These are phyloP conservation scores for Oedothorax gibbosus DNA, from an alignment of 1,140 invertebrate species.

Conservation along the genomic window DNA sequence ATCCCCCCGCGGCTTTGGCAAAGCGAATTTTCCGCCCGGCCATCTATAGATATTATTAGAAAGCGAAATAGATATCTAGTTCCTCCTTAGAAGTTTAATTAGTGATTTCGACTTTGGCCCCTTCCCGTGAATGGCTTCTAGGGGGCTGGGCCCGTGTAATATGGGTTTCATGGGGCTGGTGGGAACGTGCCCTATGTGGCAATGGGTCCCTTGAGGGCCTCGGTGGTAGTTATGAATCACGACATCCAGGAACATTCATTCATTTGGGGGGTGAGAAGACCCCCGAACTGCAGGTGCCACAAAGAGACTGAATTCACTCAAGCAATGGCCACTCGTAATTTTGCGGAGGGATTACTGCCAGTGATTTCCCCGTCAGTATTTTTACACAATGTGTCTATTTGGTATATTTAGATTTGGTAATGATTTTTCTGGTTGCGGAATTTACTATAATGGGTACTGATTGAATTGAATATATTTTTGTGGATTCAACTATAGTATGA, in stretches of 20 bases:
- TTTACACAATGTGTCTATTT: too few species aligned
- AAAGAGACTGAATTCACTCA: neutral
- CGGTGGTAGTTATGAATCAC: conserved; percentile 7
- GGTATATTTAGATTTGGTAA: too few species aligned
- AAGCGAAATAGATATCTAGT: neutral
- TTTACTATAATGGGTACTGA: too few species aligned
- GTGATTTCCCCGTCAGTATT: too few species aligned
- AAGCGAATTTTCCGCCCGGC: neutral
- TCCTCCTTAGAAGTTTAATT: neutral
- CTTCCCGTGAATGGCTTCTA: neutral
- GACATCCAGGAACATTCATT: conserved; percentile 15
- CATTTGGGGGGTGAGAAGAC: conserved; percentile 5
- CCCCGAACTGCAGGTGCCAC: conserved; percentile 2
- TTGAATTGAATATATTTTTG: too few species aligned
- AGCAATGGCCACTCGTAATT: too few species aligned
- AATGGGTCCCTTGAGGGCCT: conserved; percentile 7
- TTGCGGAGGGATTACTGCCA: too few species aligned
- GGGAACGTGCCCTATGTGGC: neutral
- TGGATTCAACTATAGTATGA: too few species aligned
- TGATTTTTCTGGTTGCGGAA: too few species aligned
- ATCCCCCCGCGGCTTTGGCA: neutral
- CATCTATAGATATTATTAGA: neutral
- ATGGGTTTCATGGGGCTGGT: conserved; percentile 7
- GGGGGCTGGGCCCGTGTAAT: neutral
- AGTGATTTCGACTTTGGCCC: neutral